Evolutionary conservation across 2,888 invertebrate genomes (phyloP).

Genomic region (Drosophila mayaguana): DNA sequence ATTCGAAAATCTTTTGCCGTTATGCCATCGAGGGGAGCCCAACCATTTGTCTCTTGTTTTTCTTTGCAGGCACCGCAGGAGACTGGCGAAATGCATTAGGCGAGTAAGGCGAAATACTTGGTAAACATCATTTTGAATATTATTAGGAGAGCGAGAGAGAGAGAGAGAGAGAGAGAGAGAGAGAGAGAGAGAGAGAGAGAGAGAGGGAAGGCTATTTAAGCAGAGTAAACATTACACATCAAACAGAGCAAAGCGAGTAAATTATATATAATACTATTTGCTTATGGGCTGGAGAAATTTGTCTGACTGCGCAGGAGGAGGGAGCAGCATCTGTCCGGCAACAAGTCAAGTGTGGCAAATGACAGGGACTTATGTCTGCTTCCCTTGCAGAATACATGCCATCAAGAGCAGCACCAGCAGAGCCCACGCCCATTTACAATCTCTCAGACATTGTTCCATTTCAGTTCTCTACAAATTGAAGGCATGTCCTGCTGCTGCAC

Average conservation of each 20-base stretch:
- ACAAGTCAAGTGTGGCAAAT: conserved; percentile 31
- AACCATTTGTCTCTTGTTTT: conserved; percentile 15
- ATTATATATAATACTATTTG: conserved; percentile 35
- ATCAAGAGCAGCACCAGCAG: conserved; percentile 22
- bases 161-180: no score
- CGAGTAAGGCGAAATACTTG: conserved; percentile 23
- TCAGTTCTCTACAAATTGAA: conserved; percentile 16
- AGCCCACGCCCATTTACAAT: neutral
- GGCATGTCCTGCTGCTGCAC: conserved; percentile 18
- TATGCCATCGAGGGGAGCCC: neutral
- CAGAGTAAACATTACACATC: conserved; percentile 19
- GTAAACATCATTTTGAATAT: conserved; percentile 39
- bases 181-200: no score
- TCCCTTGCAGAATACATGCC: conserved; percentile 10
- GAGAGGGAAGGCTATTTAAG: neutral
- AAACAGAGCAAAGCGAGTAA: conserved; percentile 28
- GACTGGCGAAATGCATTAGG: conserved; percentile 38
- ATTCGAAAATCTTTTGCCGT: conserved; percentile 8
- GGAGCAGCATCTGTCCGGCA: conserved; percentile 5
- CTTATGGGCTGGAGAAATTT: conserved; percentile 1
- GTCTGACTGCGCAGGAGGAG: neutral
- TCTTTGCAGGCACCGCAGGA: conserved; percentile 36
- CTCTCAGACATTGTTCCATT: conserved; percentile 12
- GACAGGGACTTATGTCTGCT: conserved; percentile 26
- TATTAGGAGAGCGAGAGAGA: neutral